Evolutionary conservation across 2,797 vertebrate genomes (phyloP), one percentile per base, ranked within the genome.

Genomic region (Xenentodon cancila): DNA sequence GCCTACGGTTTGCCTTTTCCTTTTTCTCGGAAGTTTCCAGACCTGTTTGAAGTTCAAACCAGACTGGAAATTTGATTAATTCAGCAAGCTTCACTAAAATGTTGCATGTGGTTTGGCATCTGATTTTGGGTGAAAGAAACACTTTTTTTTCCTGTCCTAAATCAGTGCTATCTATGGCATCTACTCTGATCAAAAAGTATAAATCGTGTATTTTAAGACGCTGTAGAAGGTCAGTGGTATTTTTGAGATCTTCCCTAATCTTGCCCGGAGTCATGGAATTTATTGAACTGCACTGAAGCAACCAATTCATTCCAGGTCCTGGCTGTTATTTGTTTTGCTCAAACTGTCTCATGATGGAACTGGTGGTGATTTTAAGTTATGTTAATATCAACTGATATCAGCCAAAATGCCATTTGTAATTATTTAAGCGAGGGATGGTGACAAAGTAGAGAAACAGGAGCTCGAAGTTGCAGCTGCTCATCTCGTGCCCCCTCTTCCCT

Each of bases 391-490:
- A 37, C 15, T 18, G 21, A 40, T 40, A 40, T 40, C 13, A 40
- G 37, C 13, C 3, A 40, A 18, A 67, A 34, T 45, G 17, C 30
- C 9, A 34, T 8, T 34, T 79, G 65, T 80, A 79, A 84, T 80
- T 68, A 82, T 88, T 84, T 77, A 71, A 79, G 75, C 74, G 54
- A 66, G 74, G 74, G 80, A 75, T 69, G 77, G 76, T 81, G 84
- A 81, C 75, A 81, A 65, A 48, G 75, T 58, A 66, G 72, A 89
- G 84, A 71, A 81, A 75, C 77, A 81, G 73, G 77, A 84, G 79
- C 88, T 88, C 9, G 66, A 81, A 84, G 82, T 73, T 92, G 92
- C 93, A 94, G 93, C 93, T 94, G 93, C 92, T 93, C 77, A 75
- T 90, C 88, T 84, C 34, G 56, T 90, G 78, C 63, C 62, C 79